A percentile compares a stretch with the other conserved stretches of the same genome.
Evolutionary conservation across 2,888 invertebrate species (phyloP).

Genomic region (Stictocephala bisonia): DNA sequence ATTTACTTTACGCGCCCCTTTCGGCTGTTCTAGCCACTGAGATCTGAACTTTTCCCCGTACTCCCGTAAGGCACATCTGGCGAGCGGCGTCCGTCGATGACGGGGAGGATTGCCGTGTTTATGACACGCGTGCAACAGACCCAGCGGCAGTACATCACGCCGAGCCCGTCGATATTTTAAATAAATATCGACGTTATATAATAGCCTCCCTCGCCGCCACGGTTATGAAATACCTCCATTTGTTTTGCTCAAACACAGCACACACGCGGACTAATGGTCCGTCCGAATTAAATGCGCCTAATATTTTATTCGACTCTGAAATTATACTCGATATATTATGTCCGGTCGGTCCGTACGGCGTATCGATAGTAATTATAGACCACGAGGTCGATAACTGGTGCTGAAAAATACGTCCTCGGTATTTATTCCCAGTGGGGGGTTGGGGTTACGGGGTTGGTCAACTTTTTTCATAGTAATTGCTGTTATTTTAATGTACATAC

Average conservation of each 20-base stretch:
- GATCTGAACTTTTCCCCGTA: too few species aligned
- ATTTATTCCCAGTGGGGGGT: too few species aligned
- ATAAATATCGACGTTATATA: slow-evolving; percentile 49
- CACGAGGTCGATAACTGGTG: too few species aligned
- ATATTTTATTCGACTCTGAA: slow-evolving; percentile 35
- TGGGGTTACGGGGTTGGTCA: too few species aligned
- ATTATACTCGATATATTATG: slow-evolving; percentile 36
- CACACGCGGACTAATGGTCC: slow-evolving; percentile 46
- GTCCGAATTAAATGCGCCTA: slow-evolving; percentile 30
- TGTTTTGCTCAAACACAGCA: slow-evolving; percentile 54
- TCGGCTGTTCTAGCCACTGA: too few species aligned
- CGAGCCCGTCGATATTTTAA: slow-evolving; percentile 44
- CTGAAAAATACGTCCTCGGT: too few species aligned
- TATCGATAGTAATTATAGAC: slow-evolving; percentile 26
- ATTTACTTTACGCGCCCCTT: too few species aligned
- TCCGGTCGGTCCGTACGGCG: background rate
- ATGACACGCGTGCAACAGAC: slow-evolving; percentile 34
- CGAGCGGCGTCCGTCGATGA: background rate
- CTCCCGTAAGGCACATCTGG: too few species aligned
- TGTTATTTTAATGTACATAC: too few species aligned
- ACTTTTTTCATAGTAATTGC: too few species aligned
- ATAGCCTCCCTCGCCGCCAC: slow-evolving; percentile 49
- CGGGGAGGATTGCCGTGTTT: slow-evolving; percentile 41
- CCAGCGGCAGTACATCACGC: slow-evolving; percentile 8
- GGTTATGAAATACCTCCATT: slow-evolving; percentile 50